Conservation (phyloP, 2,888 invertebrate genomes). For the Allolobophora icterica region DNA sequence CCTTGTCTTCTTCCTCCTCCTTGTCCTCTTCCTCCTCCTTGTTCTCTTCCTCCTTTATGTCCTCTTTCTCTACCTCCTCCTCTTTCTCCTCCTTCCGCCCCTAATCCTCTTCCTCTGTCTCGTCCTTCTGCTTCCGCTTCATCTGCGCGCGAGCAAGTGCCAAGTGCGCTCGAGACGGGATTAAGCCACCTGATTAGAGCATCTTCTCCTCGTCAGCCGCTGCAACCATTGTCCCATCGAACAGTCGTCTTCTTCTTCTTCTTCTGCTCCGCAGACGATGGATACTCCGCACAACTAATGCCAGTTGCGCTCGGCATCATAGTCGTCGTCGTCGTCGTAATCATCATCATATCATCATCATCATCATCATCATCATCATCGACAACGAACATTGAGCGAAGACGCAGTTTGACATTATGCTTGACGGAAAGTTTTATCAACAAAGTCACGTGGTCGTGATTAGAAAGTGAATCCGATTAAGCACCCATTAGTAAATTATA, state of each 20-base stretch:
- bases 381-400: neutral
- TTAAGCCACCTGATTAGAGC: conserved; percentile 17
- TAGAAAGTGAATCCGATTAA: neutral
- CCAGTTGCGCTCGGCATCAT: neutral
- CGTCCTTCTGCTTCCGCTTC: neutral
- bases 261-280: neutral
- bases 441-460: neutral
- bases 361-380: neutral
- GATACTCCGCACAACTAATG: neutral
- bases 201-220: neutral
- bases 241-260: neutral
- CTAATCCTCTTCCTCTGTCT: neutral
- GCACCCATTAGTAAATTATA: neutral
- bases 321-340: neutral
- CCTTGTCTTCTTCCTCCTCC: neutral
- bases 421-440: neutral
- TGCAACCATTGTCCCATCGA: neutral
- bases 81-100: neutral
- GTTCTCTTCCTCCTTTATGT: neutral
- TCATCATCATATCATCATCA: too few species aligned
- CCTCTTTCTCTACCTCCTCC: neutral
- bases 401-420: too few species aligned
- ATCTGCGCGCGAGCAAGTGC: neutral
- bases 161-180: conserved; percentile 4
- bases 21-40: neutral